Base-by-base conservation (phyloP, 2,888 invertebrate species). In the Arctia plantaginis region DNA sequence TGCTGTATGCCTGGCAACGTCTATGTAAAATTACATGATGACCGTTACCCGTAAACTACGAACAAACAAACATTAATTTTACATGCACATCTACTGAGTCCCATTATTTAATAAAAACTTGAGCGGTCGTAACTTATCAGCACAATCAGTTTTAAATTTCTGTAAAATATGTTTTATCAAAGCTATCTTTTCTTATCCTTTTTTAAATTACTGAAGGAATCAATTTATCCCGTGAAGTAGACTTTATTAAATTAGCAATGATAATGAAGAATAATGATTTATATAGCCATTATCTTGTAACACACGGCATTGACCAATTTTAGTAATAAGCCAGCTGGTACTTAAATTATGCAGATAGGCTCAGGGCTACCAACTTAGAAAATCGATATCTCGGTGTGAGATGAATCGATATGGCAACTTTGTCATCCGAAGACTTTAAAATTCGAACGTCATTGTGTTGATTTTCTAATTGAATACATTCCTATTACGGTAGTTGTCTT, bases 251-350 rank as follows among this genome's bases (percentile, higher is more conserved):
- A 70, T 55, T 59, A 51, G 12, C 67, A 39, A 66, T 71, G 47
- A 69, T 70, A 59, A 79, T 77, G 71, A 77, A 78, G 71, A 79
- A 74, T 71, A 70, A 80, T 82, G 75, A 85, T 77, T 83, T 79
- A 79, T 70, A 41, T 74, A 74, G 69, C 73, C 75, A 69, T 78
- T 67, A 84, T 78, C 74, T 76, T 80, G 77, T 83, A 81, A 83
- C 78, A 86, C 83, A 85, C 84, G 89, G 86, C 89, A 90, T 89
- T 90, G 89, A 89, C 90, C 89, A 88, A 86, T 88, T 87, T 87
- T 88, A 89, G 86, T 82, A 82, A 85, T 78, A 83, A 80, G 76
- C 75, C 27, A 55, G 44, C 71, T 64, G 76, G 80, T 73, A 83
- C 83, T 76, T 83, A 76, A 79, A 76, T 89, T 88, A 90, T 89